A percentile compares a stretch with the other conserved stretches of the same genome.
Conservation (phyloP, 2,888 invertebrate genomes). For the Augiades crinisus region DNA sequence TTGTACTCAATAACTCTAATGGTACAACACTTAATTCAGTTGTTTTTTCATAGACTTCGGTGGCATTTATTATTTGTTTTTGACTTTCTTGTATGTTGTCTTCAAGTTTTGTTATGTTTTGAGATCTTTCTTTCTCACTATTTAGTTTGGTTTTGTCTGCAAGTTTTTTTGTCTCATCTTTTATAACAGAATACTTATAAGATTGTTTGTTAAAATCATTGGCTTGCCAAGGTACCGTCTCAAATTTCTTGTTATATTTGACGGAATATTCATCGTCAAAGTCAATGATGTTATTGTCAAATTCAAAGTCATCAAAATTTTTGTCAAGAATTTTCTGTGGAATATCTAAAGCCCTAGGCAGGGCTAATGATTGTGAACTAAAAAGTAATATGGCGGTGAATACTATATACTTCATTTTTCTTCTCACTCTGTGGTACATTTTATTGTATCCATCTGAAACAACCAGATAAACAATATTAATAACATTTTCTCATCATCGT, state of each 20-base stretch:
- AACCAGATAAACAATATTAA: constrained; percentile 32
- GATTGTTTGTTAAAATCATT: constrained; percentile 57
- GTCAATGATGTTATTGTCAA: constrained; percentile 68
- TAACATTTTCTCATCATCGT: not conserved
- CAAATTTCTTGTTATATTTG: constrained; percentile 62
- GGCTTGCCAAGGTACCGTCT: constrained; percentile 49
- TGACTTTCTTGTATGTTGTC: not conserved
- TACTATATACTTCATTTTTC: constrained; percentile 57
- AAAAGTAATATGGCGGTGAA: constrained; percentile 56
- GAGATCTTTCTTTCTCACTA: constrained; percentile 27
- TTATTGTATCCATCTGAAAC: constrained; percentile 62
- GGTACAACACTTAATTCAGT: constrained; percentile 64
- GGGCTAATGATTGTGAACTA: constrained; percentile 39
- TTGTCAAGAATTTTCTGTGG: constrained; percentile 37
- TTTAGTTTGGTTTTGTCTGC: constrained; percentile 31
- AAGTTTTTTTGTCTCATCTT: constrained; percentile 31
- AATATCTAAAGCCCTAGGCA: constrained; percentile 49
- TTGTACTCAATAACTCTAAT: constrained; percentile 67
- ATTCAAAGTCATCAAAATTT: constrained; percentile 47
- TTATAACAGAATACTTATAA: constrained; percentile 56
- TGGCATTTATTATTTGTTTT: constrained; percentile 14
- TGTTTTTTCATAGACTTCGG: constrained; percentile 33
- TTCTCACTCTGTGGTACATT: constrained; percentile 61
- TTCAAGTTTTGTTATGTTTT: not conserved
- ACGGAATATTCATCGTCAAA: constrained; percentile 65